Evolutionary conservation across 1,140 invertebrate species (phyloP).

Genomic region (Microplitis mediator): DNA sequence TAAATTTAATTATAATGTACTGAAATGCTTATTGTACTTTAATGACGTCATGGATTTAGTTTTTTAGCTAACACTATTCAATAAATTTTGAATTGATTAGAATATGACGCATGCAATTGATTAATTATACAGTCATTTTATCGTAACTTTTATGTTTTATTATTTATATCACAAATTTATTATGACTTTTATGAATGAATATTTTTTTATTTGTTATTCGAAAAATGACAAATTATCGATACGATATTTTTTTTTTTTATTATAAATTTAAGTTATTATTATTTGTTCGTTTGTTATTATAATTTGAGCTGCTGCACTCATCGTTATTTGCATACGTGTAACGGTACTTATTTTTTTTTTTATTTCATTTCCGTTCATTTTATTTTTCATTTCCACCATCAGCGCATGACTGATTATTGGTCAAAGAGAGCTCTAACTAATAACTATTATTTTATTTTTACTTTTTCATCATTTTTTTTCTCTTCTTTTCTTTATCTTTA

Average conservation of each 20-base stretch:
- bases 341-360: constrained; percentile 2
- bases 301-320: constrained; percentile 24
- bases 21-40: constrained; percentile 25
- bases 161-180: constrained; percentile 30
- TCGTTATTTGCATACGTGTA: constrained; percentile 17
- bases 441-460: constrained; percentile 28
- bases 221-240: constrained; percentile 22
- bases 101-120: constrained; percentile 31
- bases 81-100: constrained; percentile 30
- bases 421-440: constrained; percentile 29
- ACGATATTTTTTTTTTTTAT: constrained; percentile 11
- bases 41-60: constrained; percentile 28
- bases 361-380: neutral
- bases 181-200: constrained; percentile 22
- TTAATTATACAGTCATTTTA: constrained; percentile 31
- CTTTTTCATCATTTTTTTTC: too few relatives aligned
- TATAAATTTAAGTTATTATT: too few relatives aligned
- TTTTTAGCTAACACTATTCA: constrained; percentile 19
- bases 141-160: constrained; percentile 19
- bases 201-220: neutral
- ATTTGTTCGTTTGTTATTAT: constrained; percentile 5
- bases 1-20: neutral
- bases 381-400: neutral
- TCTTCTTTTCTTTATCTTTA: neutral
- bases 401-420: constrained; percentile 11